Conservation (phyloP, 2,113 vertebrate genomes). For the Brachyistius frenatus region DNA sequence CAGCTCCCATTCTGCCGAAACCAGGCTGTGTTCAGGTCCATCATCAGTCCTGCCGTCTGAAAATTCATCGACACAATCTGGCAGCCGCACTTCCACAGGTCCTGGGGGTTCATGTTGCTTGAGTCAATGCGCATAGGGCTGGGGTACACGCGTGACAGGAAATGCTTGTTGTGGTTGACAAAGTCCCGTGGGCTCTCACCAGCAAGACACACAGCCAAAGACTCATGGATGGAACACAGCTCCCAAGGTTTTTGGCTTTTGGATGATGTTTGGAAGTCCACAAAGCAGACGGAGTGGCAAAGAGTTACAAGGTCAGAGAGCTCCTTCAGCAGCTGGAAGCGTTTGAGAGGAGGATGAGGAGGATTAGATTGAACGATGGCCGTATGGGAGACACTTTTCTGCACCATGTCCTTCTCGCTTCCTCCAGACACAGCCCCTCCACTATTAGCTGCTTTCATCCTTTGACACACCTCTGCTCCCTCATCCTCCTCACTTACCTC, state of each 20-base stretch:
- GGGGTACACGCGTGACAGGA: slow-evolving; percentile 91
- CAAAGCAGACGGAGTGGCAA: slow-evolving; percentile 90
- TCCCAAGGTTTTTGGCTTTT: slow-evolving; percentile 93
- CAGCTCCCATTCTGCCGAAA: slow-evolving; percentile 95
- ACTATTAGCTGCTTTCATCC: slow-evolving; percentile 74
- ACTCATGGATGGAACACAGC: slow-evolving; percentile 92
- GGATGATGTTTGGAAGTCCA: slow-evolving; percentile 90
- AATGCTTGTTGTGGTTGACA: slow-evolving; percentile 95
- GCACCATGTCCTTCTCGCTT: slow-evolving; percentile 77
- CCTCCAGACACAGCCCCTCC: slow-evolving; percentile 23
- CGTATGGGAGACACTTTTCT: slow-evolving; percentile 37
- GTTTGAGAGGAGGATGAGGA: slow-evolving; percentile 76
- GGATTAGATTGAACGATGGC: slow-evolving; percentile 22
- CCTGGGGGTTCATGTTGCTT: slow-evolving; percentile 96
- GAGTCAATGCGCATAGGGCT: slow-evolving; percentile 94
- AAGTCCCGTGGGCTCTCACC: slow-evolving; percentile 91
- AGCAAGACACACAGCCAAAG: slow-evolving; percentile 89
- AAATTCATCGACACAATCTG: slow-evolving; percentile 97
- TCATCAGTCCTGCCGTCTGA: slow-evolving; percentile 94
- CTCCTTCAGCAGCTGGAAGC: slow-evolving; percentile 89
- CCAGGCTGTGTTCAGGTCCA: slow-evolving; percentile 96
- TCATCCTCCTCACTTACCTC: slow-evolving; percentile 94
- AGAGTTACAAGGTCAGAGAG: slow-evolving; percentile 92
- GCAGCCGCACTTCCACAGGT: slow-evolving; percentile 96
- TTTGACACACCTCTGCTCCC: slow-evolving; percentile 90